These are phyloP conservation scores for Tychaedon coryphoeus DNA, from an alignment of 2,113 vertebrate genomes.

Conservation along the genomic window DNA sequence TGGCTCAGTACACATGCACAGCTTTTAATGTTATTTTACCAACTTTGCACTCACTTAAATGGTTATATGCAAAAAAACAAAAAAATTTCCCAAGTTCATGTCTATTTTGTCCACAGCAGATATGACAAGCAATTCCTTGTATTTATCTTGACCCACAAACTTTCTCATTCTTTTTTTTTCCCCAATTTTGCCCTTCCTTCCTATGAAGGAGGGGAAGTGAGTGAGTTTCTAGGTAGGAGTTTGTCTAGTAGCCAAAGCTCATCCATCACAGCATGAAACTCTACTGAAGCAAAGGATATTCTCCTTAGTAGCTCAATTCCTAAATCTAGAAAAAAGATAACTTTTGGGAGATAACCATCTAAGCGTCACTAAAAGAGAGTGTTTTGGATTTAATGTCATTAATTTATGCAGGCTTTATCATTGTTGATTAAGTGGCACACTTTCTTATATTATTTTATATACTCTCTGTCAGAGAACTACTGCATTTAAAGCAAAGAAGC, in stretches of 20 bases:
- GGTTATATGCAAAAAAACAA: not conserved
- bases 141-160: not conserved
- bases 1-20: not conserved
- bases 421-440: not conserved
- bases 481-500: not conserved
- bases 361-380: not conserved
- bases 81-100: not conserved
- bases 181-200: not conserved
- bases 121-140: not conserved
- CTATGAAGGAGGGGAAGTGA: not conserved
- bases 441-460: not conserved
- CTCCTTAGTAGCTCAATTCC: not conserved
- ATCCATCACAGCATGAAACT: not conserved
- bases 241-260: not conserved
- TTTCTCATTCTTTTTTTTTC: not conserved
- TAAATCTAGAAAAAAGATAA: not conserved
- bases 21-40: not conserved
- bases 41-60: not conserved
- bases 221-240: not conserved
- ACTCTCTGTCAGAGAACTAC: not conserved
- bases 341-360: not conserved
- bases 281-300: not conserved
- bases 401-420: not conserved
- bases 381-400: not conserved
- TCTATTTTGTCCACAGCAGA: not conserved